phyloP scores from a whole-genome alignment of 1,140 invertebrate genomes.

The Oncopeltus fasciatus region DNA sequence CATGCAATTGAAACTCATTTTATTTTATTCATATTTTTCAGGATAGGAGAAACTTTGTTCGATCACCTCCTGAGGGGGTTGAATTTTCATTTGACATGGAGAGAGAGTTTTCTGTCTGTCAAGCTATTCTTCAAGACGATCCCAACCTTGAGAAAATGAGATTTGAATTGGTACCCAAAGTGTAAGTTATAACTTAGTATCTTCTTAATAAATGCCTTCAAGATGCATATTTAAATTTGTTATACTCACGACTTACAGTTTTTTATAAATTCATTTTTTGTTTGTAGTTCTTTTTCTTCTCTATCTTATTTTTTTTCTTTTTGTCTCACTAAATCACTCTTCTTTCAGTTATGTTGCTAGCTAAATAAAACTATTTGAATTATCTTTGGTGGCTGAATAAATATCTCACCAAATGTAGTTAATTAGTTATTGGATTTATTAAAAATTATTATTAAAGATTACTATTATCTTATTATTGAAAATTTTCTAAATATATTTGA shows the following conservation, averaged over 20 bases:
- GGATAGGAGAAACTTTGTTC: conserved; percentile 93
- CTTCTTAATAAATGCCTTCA: neutral
- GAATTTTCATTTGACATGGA: conserved; percentile 93
- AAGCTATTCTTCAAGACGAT: conserved; percentile 87
- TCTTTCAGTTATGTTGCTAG: too few relatives aligned
- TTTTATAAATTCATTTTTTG: neutral
- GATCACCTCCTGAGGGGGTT: conserved; percentile 86
- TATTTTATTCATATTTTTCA: conserved; percentile 29
- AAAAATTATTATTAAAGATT: too few relatives aligned
- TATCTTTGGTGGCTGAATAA: too few relatives aligned
- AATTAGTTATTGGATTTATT: too few relatives aligned
- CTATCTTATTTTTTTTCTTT: too few relatives aligned
- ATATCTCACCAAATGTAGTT: too few relatives aligned
- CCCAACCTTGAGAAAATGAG: conserved; percentile 92
- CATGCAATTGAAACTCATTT: too few relatives aligned
- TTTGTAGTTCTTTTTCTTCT: neutral
- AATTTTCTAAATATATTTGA: too few relatives aligned
- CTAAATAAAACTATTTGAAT: too few relatives aligned
- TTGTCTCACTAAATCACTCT: too few relatives aligned
- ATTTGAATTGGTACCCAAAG: conserved; percentile 96
- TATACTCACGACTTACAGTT: too few relatives aligned
- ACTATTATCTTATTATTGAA: too few relatives aligned
- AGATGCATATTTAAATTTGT: conserved; percentile 3
- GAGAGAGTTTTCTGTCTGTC: conserved; percentile 74
- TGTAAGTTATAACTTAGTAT: conserved; percentile 44